Evolutionary conservation across 2,888 invertebrate species (phyloP).

Genomic region (Andrena camellia): DNA sequence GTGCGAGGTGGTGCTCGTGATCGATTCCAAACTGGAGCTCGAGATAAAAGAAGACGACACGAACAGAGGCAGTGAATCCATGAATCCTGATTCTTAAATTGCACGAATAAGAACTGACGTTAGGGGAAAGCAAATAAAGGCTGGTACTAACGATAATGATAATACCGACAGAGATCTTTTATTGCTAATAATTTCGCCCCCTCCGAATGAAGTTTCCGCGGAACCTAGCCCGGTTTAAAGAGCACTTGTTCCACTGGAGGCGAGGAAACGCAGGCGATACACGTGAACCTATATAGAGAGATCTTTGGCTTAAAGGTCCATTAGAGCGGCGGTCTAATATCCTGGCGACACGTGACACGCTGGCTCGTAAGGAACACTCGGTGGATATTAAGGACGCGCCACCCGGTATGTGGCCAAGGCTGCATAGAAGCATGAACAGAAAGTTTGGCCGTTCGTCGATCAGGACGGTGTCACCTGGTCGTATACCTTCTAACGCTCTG

Average conservation of each 20-base stretch:
- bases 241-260: neutral
- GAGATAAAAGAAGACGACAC: neutral
- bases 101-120: too few species aligned
- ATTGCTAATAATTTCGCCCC: neutral
- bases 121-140: neutral
- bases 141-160: neutral
- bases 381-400: conserved; percentile 76
- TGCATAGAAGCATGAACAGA: conserved; percentile 58
- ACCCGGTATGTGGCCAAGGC: conserved; percentile 62
- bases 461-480: conserved; percentile 47
- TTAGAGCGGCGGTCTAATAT: conserved; percentile 76
- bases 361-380: conserved; percentile 78
- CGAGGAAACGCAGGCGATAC: conserved; percentile 35
- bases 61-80: too few species aligned
- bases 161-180: neutral
- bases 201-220: neutral
- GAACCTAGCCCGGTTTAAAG: neutral
- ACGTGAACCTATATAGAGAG: conserved; percentile 63
- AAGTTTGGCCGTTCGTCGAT: conserved; percentile 62
- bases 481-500: conserved; percentile 10
- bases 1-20: neutral
- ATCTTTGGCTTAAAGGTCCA: conserved; percentile 76
- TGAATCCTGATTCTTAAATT: too few species aligned
- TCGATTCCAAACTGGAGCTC: neutral
- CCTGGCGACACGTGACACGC: conserved; percentile 75